Conservation (phyloP, 2,888 invertebrate species). For the Sericinus montela region DNA sequence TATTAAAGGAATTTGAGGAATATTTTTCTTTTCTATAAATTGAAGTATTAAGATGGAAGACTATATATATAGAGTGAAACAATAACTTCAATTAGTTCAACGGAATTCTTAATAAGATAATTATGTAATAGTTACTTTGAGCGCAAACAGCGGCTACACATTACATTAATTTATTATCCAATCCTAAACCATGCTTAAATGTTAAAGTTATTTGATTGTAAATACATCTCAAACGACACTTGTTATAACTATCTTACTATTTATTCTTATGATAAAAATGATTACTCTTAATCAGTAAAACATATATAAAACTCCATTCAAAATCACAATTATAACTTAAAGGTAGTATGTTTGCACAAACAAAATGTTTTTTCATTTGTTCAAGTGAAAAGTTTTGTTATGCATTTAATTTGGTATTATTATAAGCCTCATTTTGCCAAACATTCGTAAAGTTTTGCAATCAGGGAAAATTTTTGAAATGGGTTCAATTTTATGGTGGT, state of each 20-base stretch:
- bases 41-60: background rate
- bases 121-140: conserved; percentile 27
- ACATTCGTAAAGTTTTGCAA: background rate
- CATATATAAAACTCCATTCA: conserved; percentile 46
- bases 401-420: conserved; percentile 27
- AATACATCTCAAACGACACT: conserved; percentile 24
- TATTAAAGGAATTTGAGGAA: no score
- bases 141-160: conserved; percentile 32
- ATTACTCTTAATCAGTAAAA: conserved; percentile 45
- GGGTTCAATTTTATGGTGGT: background rate
- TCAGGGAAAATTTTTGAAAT: background rate
- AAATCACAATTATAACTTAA: conserved; percentile 55
- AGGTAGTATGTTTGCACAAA: conserved; percentile 65
- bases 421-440: conserved; percentile 13
- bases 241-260: conserved; percentile 19
- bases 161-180: conserved; percentile 14
- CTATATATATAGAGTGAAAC: conserved; percentile 4
- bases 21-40: no score
- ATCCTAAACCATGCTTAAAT: conserved; percentile 2
- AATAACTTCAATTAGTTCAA: conserved; percentile 6
- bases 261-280: conserved; percentile 24
- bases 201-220: conserved; percentile 24
- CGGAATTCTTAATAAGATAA: conserved; percentile 2
- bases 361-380: conserved; percentile 38
- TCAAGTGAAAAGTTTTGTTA: conserved; percentile 37